phyloP scores from a whole-genome alignment of 2,888 invertebrate genomes.

The Hydraecia micacea region DNA sequence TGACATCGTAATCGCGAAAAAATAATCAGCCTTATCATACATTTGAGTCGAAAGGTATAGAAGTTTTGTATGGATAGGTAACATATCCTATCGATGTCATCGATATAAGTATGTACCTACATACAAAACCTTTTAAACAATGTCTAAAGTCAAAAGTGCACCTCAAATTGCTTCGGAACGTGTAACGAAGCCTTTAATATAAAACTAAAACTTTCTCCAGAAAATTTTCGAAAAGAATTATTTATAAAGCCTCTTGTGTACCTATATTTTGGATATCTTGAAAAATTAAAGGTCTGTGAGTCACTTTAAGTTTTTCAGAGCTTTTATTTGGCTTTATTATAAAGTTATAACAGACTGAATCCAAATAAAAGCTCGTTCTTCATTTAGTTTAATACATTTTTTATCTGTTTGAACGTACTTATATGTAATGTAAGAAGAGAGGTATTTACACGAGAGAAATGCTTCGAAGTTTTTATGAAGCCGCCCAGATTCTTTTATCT shows the following conservation, averaged over 20 bases:
- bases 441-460: not conserved
- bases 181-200: not conserved
- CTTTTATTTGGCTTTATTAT: not conserved
- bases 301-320: not conserved
- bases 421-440: not conserved
- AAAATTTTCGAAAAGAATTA: slow-evolving; percentile 15
- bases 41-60: not conserved
- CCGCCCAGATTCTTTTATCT: not conserved
- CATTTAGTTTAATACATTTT: not conserved
- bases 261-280: not conserved
- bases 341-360: not conserved
- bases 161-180: not conserved
- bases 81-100: not conserved
- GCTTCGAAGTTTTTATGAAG: slow-evolving; percentile 24
- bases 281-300: not conserved
- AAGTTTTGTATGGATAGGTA: not conserved
- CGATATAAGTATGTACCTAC: not conserved
- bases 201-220: not conserved
- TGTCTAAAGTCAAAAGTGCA: not conserved
- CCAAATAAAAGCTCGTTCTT: not conserved
- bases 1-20: too few species aligned
- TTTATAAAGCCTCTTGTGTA: not conserved
- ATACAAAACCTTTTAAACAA: not conserved
- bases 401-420: not conserved
- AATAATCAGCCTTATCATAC: too few species aligned